These are phyloP conservation scores for Vombatus ursinus DNA, from an alignment of 2,113 vertebrate species.

Conservation along the genomic window DNA sequence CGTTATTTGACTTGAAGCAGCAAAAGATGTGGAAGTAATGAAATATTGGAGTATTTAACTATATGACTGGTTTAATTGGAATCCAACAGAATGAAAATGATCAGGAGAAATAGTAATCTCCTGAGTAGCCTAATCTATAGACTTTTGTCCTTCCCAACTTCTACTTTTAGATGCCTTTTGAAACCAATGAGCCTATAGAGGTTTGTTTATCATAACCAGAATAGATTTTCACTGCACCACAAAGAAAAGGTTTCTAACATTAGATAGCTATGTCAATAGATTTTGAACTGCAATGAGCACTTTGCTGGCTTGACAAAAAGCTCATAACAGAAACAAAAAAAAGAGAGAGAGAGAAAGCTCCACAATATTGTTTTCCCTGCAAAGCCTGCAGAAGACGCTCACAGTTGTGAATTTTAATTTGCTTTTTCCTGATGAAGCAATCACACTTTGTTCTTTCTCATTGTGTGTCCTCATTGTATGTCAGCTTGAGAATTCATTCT, in stretches of 20 bases:
- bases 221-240: background rate
- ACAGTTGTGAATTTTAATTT: conserved; percentile 60
- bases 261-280: background rate
- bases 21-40: conserved; percentile 20
- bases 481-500: conserved; percentile 64
- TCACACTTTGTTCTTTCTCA: conserved; percentile 65
- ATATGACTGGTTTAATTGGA: conserved; percentile 13
- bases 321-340: conserved; percentile 18
- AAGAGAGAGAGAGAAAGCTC: background rate
- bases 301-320: conserved; percentile 26
- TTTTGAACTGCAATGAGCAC: background rate
- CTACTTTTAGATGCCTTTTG: background rate
- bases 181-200: background rate
- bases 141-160: background rate
- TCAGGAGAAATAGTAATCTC: conserved; percentile 28
- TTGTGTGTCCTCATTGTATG: conserved; percentile 19
- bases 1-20: conserved; percentile 25
- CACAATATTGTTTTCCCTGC: conserved; percentile 52
- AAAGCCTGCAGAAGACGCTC: conserved; percentile 22
- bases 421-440: conserved; percentile 51
- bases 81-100: conserved; percentile 30
- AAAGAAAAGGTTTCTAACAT: conserved; percentile 32
- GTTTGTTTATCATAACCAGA: background rate
- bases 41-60: conserved; percentile 33
- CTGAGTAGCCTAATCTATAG: background rate